These are phyloP conservation scores for Amblyteles armatorius DNA, from an alignment of 2,888 invertebrate genomes.

Conservation along the genomic window DNA sequence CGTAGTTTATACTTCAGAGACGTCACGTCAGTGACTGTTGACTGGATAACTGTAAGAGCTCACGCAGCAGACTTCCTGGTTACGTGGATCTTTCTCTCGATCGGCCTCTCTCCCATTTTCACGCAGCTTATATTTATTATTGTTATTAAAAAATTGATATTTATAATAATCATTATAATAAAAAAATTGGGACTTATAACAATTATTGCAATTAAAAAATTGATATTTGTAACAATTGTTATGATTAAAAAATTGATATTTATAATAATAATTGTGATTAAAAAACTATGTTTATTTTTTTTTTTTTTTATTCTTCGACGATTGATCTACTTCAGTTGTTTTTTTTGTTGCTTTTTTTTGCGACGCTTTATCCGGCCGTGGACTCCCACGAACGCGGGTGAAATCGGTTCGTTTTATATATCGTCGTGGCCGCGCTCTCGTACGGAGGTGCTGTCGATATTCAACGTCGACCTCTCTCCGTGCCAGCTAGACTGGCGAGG, in stretches of 20 bases:
- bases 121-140: constrained; percentile 24
- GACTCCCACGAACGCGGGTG: constrained; percentile 58
- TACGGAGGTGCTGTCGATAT: constrained; percentile 44
- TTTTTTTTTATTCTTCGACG: constrained; percentile 17
- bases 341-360: constrained; percentile 29
- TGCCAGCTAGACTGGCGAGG: constrained; percentile 17
- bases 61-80: constrained; percentile 46
- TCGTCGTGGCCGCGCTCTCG: background rate
- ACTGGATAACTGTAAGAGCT: constrained; percentile 53
- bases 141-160: background rate
- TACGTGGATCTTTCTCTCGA: constrained; percentile 45
- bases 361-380: constrained; percentile 45
- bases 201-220: no score
- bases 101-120: constrained; percentile 16
- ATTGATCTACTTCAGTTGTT: constrained; percentile 1
- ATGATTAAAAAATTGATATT: background rate
- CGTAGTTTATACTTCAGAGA: constrained; percentile 20
- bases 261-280: background rate
- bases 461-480: constrained; percentile 48
- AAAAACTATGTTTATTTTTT: background rate
- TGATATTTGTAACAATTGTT: no score
- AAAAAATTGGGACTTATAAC: no score
- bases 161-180: no score
- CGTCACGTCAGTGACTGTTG: constrained; percentile 47
- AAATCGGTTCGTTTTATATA: constrained; percentile 45